phyloP scores from a whole-genome alignment of 2,113 vertebrate genomes.

The Ellobius talpinus region DNA sequence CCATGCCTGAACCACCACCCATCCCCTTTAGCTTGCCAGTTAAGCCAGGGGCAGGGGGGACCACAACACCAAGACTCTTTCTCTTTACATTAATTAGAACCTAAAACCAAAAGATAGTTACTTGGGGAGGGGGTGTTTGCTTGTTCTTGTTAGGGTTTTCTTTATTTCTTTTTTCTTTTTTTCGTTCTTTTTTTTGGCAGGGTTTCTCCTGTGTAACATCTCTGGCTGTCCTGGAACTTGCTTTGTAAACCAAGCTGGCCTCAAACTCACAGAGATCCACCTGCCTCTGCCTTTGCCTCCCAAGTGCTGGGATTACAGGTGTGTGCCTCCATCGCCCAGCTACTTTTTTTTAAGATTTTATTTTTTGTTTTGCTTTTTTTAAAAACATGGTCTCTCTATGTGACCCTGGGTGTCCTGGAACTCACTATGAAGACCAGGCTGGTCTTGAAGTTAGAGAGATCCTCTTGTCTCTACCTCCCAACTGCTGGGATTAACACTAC shows the following conservation, averaged over 20 bases:
- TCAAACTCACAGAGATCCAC: too few species aligned
- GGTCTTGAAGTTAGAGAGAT: background rate
- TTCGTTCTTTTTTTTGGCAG: too few species aligned
- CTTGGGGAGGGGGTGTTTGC: too few species aligned
- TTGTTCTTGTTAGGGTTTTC: too few species aligned
- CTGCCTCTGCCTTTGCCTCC: too few species aligned
- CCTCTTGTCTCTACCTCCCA: background rate
- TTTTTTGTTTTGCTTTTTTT: background rate
- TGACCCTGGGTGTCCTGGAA: background rate
- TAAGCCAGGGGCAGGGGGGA: background rate
- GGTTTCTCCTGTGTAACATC: too few species aligned
- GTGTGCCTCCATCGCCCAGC: too few species aligned
- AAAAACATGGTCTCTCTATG: background rate
- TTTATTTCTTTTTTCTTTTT: too few species aligned
- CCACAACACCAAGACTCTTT: background rate
- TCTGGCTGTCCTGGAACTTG: too few species aligned
- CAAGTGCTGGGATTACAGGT: too few species aligned
- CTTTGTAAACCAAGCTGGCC: too few species aligned
- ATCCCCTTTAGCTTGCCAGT: background rate
- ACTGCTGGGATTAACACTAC: background rate
- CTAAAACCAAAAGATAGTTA: background rate
- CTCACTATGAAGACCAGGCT: background rate
- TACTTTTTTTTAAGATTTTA: background rate
- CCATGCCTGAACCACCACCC: background rate
- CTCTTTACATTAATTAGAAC: slow-evolving; percentile 19